Evolutionary conservation across 2,888 invertebrate species (phyloP).

Genomic region (Trachelus iudaicus): DNA sequence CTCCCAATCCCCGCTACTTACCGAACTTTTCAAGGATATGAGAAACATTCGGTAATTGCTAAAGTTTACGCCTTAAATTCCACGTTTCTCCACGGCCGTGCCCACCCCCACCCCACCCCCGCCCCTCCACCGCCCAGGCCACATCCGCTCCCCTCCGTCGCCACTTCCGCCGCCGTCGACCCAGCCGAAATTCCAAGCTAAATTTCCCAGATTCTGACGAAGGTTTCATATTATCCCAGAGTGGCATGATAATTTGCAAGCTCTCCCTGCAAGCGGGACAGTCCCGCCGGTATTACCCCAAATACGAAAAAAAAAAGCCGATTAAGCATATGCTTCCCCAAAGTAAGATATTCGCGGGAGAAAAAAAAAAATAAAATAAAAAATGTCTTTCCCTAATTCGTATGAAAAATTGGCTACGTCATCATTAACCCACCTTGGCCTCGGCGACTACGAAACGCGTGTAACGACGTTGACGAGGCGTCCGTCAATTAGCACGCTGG

Average conservation of each 20-base stretch:
- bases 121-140: no score
- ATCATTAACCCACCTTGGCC: not conserved
- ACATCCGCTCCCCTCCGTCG: not conserved
- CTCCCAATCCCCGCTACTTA: constrained; percentile 43
- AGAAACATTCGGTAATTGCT: constrained; percentile 60
- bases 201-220: not conserved
- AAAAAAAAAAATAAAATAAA: not conserved
- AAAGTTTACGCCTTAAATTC: constrained; percentile 62
- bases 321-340: not conserved
- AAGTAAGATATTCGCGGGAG: no score
- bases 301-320: not conserved
- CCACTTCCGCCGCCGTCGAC: not conserved
- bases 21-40: constrained; percentile 58
- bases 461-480: no score
- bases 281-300: not conserved
- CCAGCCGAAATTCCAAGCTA: not conserved
- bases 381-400: not conserved
- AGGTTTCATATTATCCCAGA: not conserved
- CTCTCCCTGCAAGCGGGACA: not conserved
- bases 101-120: no score
- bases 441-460: no score
- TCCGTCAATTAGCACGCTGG: not conserved
- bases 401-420: not conserved
- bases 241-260: not conserved
- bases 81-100: constrained; percentile 22